phyloP scores from a whole-genome alignment of 2,888 invertebrate species.

The Drosophila subsilvestris region DNA sequence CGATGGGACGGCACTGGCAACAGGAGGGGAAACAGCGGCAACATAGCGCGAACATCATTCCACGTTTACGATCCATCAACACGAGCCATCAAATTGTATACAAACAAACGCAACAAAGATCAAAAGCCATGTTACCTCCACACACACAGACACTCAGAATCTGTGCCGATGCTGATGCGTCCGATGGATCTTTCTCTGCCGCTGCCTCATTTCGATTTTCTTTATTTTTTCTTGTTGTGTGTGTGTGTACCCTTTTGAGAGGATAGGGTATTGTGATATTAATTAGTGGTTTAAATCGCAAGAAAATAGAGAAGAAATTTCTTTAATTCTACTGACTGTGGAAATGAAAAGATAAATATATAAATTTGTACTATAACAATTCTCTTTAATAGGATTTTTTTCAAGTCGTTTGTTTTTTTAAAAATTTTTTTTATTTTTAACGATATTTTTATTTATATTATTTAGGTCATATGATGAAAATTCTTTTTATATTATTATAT shows the following conservation, averaged over 20 bases:
- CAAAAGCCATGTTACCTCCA: constrained; percentile 77
- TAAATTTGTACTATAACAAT: neutral
- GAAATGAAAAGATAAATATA: neutral
- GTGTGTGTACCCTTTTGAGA: neutral
- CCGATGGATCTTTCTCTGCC: neutral
- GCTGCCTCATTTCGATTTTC: constrained; percentile 43
- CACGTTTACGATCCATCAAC: constrained; percentile 83
- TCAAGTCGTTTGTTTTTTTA: neutral
- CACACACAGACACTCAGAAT: constrained; percentile 31
- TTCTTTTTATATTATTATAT: no score
- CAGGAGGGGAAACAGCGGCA: constrained; percentile 28
- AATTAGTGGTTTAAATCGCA: neutral
- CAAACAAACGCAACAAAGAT: constrained; percentile 83
- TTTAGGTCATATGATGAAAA: no score
- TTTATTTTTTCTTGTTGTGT: neutral
- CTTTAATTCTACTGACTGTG: neutral
- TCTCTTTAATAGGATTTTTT: no score
- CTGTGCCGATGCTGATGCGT: constrained; percentile 17
- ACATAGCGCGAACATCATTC: constrained; percentile 74
- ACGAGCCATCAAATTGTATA: constrained; percentile 84
- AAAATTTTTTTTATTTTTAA: neutral
- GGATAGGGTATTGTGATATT: neutral
- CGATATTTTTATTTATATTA: neutral
- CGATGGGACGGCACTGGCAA: no score
- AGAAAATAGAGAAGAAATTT: neutral